Evolutionary conservation across 64 coral and sea anemone genomes (phyloP), one percentile per base, ranked within the genome.

Genomic region (Montipora sp.): DNA sequence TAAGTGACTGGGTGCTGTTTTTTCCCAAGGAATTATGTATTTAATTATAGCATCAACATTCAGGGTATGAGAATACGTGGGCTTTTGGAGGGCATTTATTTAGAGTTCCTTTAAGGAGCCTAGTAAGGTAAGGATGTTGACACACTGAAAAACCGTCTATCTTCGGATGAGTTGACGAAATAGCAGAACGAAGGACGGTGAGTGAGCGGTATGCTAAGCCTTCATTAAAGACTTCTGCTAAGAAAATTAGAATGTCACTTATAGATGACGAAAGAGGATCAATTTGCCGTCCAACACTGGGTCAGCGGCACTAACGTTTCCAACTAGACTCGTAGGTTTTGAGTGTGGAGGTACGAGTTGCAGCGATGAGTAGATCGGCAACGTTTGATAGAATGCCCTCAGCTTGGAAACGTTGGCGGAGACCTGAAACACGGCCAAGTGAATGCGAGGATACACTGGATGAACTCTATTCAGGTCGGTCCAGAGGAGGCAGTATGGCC

Each of bases 141-240:
- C 85, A 48, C 48, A 88, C 85, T 7, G n/a, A 72, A 24, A 59
- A 88, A 14, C 85, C 85, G 36, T 88, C 85, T 75, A 88, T 88
- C 4, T n/a, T 75, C 4, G 85, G 85, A 71, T 88, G 85, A 57
- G 81, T 87, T 19, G 90, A 92, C 44, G 82, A 92, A 18, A 92
- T 85, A 50, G 90, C 82, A 36, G 90, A 92, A 67, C 59, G 88
- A 20, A 89, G 23, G 11, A 89, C 74, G 20, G 66, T 89, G 49
- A 77, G 48, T 78, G 53, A 59, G 16, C 73, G 0, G 51, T 84
- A 87, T 48, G 80, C 79, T 7, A 48, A 6, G 11, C 80, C 80
- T 15, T 21, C 23, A 11, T 88, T 88, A 67, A 84, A 92, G 0
- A 12, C 43, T 44, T 86, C 90, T 20, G 90, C 47, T 48, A 84